phyloP scores from a whole-genome alignment of 2,888 invertebrate genomes.

The Muschampia plurimacula region DNA sequence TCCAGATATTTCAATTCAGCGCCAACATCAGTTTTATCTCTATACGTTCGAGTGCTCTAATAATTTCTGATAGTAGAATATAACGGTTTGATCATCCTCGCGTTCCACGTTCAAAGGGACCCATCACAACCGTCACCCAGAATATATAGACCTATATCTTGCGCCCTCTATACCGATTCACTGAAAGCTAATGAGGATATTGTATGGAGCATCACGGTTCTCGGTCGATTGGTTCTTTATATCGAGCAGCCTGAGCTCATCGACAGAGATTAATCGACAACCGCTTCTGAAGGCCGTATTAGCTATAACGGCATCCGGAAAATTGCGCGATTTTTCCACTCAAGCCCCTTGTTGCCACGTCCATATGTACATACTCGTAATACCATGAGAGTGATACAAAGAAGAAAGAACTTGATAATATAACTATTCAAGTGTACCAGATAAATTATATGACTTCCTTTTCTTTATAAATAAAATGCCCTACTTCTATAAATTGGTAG shows the following conservation, averaged over 20 bases:
- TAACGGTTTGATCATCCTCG: conserved; percentile 62
- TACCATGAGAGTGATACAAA: conserved; percentile 63
- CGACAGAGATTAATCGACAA: conserved; percentile 80
- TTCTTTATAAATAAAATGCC: too few relatives aligned
- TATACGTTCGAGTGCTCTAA: conserved; percentile 64
- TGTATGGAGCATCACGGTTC: conserved; percentile 61
- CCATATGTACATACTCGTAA: conserved; percentile 59
- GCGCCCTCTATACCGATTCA: conserved; percentile 46
- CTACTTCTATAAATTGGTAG: background rate
- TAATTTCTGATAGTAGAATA: conserved; percentile 60
- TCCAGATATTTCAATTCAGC: background rate
- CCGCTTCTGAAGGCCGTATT: conserved; percentile 75
- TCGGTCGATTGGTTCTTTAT: conserved; percentile 64
- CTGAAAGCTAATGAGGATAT: conserved; percentile 58
- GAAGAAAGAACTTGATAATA: conserved; percentile 47
- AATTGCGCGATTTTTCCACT: conserved; percentile 80
- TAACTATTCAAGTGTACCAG: background rate
- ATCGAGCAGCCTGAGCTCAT: conserved; percentile 70
- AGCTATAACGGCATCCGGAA: conserved; percentile 81
- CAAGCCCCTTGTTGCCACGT: conserved; percentile 70
- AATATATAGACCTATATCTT: conserved; percentile 51
- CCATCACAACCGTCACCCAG: conserved; percentile 57
- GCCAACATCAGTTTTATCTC: conserved; percentile 56
- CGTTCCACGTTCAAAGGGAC: conserved; percentile 58
- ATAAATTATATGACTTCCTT: background rate